Conservation (phyloP, 92 coral and sea anemone species). For the Porites lobata region DNA sequence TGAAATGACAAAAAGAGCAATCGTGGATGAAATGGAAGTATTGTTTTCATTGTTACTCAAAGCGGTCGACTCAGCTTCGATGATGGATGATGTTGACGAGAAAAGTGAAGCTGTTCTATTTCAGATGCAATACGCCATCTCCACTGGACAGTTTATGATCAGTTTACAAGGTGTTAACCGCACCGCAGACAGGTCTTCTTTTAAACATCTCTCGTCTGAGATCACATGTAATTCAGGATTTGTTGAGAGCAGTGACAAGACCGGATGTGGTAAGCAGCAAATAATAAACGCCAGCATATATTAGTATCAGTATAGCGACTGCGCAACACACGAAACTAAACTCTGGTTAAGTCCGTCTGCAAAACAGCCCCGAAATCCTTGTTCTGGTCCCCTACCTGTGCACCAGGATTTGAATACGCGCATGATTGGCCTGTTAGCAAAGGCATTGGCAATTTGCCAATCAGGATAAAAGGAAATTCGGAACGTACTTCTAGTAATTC, state of each 20-base stretch:
- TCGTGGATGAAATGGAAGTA: background rate
- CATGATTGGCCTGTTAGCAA: too few relatives aligned
- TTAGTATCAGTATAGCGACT: too few relatives aligned
- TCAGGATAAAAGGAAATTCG: too few relatives aligned
- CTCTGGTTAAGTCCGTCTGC: too few relatives aligned
- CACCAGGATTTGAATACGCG: too few relatives aligned
- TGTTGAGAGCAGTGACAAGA: background rate
- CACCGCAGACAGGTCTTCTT: conserved; percentile 24
- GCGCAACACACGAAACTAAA: too few relatives aligned
- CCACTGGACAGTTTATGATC: conserved; percentile 42
- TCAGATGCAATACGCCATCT: conserved; percentile 46
- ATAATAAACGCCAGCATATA: too few relatives aligned
- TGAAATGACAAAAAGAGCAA: conserved; percentile 9
- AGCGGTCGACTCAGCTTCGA: background rate
- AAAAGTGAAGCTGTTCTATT: conserved; percentile 59
- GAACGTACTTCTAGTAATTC: too few relatives aligned
- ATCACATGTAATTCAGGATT: background rate
- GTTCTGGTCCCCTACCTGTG: too few relatives aligned
- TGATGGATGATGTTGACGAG: conserved; percentile 14
- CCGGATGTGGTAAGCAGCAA: background rate
- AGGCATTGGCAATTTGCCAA: too few relatives aligned
- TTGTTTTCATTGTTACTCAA: conserved; percentile 21
- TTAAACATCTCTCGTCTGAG: conserved; percentile 5
- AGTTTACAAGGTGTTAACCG: background rate
- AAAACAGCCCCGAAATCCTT: too few relatives aligned